A percentile compares a stretch with the other conserved stretches of the same genome.
These are phyloP conservation scores for Corvus moneduloides DNA, from an alignment of 2,113 vertebrate species.

Conservation along the genomic window DNA sequence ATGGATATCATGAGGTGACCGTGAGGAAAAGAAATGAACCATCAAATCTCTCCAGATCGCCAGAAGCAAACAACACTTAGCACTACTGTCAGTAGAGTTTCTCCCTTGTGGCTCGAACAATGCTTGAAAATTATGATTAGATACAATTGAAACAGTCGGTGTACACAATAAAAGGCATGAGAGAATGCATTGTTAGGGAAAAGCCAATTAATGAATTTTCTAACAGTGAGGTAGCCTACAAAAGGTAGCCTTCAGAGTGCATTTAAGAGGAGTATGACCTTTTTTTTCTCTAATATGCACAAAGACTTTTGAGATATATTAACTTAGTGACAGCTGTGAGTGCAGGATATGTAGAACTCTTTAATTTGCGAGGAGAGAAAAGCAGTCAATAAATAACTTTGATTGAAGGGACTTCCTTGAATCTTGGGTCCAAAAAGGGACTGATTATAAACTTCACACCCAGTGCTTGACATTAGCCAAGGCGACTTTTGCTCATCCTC, in stretches of 20 bases:
- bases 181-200: neutral
- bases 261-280: neutral
- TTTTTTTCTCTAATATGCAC: neutral
- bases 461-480: neutral
- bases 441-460: neutral
- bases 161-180: neutral
- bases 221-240: neutral
- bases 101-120: neutral
- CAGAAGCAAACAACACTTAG: neutral
- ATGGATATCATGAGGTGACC: neutral
- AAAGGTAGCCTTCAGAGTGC: neutral
- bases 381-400: neutral
- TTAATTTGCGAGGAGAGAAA: neutral
- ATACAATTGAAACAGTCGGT: neutral
- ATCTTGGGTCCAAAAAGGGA: neutral
- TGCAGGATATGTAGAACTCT: neutral
- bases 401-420: neutral
- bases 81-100: neutral
- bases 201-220: neutral
- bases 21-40: constrained; percentile 20
- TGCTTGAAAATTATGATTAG: neutral
- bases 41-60: constrained; percentile 5
- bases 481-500: neutral
- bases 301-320: neutral
- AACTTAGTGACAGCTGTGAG: neutral